phyloP scores from a whole-genome alignment of 2,797 vertebrate genomes.

The Falco berigora region DNA sequence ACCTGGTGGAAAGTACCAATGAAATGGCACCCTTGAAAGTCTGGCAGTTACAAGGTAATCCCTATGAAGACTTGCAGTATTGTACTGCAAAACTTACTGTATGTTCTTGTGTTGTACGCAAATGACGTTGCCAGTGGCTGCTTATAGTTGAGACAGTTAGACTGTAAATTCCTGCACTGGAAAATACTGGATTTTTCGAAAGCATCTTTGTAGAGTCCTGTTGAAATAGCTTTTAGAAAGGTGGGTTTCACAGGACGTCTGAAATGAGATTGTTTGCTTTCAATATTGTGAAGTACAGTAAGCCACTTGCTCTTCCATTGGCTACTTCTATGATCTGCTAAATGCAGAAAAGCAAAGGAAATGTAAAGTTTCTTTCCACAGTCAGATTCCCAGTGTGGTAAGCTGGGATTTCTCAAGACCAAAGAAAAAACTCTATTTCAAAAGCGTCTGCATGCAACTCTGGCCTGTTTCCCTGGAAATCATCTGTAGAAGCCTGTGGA shows the following conservation, averaged over 20 bases:
- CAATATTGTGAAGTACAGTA: not conserved
- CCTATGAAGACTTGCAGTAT: not conserved
- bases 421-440: not conserved
- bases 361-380: not conserved
- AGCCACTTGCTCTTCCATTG: not conserved
- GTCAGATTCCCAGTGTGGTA: not conserved
- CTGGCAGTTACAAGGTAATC: slow-evolving; percentile 96
- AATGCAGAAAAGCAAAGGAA: not conserved
- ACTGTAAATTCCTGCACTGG: not conserved
- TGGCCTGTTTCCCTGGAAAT: not conserved
- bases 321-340: not conserved
- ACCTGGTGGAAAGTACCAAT: slow-evolving; percentile 97
- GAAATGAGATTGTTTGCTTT: not conserved
- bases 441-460: not conserved
- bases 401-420: not conserved
- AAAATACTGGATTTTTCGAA: not conserved
- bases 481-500: not conserved
- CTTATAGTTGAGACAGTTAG: not conserved
- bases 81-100: not conserved
- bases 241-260: not conserved
- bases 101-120: not conserved
- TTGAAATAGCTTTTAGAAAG: not conserved
- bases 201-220: not conserved
- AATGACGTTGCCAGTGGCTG: not conserved
- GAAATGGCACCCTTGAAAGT: slow-evolving; percentile 99